These are phyloP conservation scores for Yoshiicerus persimilis DNA, from an alignment of 1,140 invertebrate genomes.

Conservation along the genomic window DNA sequence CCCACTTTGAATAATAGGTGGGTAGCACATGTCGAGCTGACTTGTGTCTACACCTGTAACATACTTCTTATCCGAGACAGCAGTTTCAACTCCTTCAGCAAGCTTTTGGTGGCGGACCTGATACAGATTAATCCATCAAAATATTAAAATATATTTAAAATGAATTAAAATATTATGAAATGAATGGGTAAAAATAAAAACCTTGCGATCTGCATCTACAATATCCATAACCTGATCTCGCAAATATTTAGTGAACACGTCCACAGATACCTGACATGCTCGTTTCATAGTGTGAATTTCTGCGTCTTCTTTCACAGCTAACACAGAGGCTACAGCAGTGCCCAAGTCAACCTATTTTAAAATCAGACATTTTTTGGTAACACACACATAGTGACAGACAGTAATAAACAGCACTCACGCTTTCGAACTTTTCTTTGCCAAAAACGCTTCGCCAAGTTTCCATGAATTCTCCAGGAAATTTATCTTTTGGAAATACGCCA, in stretches of 20 bases:
- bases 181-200: constrained; percentile 54
- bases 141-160: no score
- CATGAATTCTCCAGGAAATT: constrained; percentile 89
- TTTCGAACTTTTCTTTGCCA: constrained; percentile 76
- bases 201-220: constrained; percentile 91
- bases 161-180: not conserved
- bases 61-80: constrained; percentile 91
- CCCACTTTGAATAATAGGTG: constrained; percentile 97
- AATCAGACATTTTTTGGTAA: constrained; percentile 27
- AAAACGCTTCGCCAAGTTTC: constrained; percentile 82
- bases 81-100: constrained; percentile 89
- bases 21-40: constrained; percentile 95
- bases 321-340: constrained; percentile 77
- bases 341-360: constrained; percentile 76
- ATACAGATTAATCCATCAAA: no score
- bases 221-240: constrained; percentile 98
- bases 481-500: constrained; percentile 94
- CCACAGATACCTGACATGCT: constrained; percentile 87
- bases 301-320: constrained; percentile 92
- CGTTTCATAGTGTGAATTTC: constrained; percentile 93
- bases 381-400: not conserved
- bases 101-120: constrained; percentile 82
- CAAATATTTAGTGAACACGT: constrained; percentile 94
- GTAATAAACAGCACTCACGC: constrained; percentile 56
- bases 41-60: constrained; percentile 78